Percentiles rank a stretch among this genome's conserved stretches.
Evolutionary conservation across 2,888 invertebrate genomes (phyloP).

Genomic region (Pterobdella sp.): DNA sequence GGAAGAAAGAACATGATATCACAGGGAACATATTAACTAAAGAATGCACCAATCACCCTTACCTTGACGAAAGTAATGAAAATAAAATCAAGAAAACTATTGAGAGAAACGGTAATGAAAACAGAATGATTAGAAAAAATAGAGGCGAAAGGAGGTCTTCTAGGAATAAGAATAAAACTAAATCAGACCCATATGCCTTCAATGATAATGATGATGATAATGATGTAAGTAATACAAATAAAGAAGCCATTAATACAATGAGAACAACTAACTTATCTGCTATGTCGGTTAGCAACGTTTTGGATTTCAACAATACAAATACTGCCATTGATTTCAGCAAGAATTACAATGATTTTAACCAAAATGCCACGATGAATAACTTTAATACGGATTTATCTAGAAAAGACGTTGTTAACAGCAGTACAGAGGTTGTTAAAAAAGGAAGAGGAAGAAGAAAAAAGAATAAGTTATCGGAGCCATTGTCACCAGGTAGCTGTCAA

Average conservation of each 20-base stretch:
- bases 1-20: too few relatives aligned
- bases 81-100: background rate
- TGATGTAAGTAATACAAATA: background rate
- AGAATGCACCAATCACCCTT: too few relatives aligned
- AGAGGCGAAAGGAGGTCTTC: background rate
- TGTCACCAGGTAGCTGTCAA: slow-evolving; percentile 5
- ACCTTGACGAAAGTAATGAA: background rate
- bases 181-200: slow-evolving; percentile 1
- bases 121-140: background rate
- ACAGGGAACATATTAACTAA: too few relatives aligned
- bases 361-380: background rate
- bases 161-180: background rate
- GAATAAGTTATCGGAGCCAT: background rate
- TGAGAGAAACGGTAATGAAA: background rate
- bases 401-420: background rate
- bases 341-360: background rate
- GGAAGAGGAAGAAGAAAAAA: background rate
- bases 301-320: background rate
- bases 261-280: too few relatives aligned
- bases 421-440: too few relatives aligned
- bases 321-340: slow-evolving; percentile 1
- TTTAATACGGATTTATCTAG: background rate
- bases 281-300: too few relatives aligned
- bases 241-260: background rate
- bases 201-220: background rate